A percentile compares a stretch with the other conserved stretches of the same genome.
Evolutionary conservation across 2,797 vertebrate genomes (phyloP).

Genomic region (Poecilia gillii): DNA sequence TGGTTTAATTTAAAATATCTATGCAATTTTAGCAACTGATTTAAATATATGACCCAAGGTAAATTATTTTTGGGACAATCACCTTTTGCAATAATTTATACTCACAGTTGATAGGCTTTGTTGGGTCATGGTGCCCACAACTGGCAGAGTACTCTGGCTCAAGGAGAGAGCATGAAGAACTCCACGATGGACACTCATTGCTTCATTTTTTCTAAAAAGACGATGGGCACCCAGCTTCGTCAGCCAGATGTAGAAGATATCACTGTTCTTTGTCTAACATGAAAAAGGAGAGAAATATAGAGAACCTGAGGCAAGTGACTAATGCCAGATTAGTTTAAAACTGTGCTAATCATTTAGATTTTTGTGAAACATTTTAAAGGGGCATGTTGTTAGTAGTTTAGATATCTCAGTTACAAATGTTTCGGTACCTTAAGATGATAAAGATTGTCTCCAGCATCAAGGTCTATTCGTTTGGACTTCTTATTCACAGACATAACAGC

Average conservation of each 20-base stretch:
- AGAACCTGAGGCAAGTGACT: too few species aligned
- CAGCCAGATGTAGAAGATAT: conserved; percentile 90
- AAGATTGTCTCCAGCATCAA: conserved; percentile 91
- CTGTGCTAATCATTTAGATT: background rate
- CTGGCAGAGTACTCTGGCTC: conserved; percentile 52
- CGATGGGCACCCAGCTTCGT: conserved; percentile 89
- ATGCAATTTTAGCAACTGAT: background rate
- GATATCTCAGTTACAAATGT: background rate
- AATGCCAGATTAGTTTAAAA: background rate
- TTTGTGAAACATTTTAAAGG: background rate
- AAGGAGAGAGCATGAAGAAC: conserved; percentile 76
- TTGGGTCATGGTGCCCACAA: conserved; percentile 57
- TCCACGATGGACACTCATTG: conserved; percentile 72
- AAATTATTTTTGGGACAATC: background rate
- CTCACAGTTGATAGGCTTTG: conserved; percentile 61
- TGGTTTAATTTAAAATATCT: background rate
- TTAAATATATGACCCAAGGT: background rate
- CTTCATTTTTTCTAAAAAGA: conserved; percentile 80
- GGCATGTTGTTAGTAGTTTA: background rate
- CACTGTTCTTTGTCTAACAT: conserved; percentile 87
- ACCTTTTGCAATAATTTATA: conserved; percentile 1
- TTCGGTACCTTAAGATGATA: conserved; percentile 75
- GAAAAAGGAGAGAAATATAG: background rate
- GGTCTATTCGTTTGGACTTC: conserved; percentile 90
- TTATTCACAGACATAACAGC: conserved; percentile 94